Conservation (phyloP, 1,140 invertebrate genomes). For the Lerema accius region DNA sequence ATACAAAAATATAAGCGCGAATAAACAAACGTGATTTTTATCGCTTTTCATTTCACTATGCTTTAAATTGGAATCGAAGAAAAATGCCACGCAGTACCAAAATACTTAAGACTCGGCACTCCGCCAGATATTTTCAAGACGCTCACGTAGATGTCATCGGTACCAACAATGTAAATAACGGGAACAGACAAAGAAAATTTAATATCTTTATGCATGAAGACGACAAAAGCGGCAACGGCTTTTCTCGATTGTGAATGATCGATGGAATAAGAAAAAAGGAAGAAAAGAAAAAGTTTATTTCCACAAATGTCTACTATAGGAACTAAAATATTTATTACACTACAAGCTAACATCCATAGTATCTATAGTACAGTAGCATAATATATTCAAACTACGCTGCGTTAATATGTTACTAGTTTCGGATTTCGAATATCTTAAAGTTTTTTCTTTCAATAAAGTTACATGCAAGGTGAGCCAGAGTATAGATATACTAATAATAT, state of each 20-base stretch:
- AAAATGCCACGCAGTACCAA: slow-evolving; percentile 29
- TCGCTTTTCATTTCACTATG: slow-evolving; percentile 11
- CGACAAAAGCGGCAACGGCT: not conserved
- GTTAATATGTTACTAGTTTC: too few species aligned
- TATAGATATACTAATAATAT: too few species aligned
- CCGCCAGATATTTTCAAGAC: slow-evolving; percentile 33
- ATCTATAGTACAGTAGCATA: too few species aligned
- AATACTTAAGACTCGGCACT: slow-evolving; percentile 39
- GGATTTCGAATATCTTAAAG: too few species aligned
- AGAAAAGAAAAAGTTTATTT: too few species aligned
- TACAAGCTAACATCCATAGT: too few species aligned
- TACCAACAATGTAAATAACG: slow-evolving; percentile 11
- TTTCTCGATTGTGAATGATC: not conserved
- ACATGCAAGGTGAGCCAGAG: too few species aligned
- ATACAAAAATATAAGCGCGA: not conserved
- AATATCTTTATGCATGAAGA: not conserved
- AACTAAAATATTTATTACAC: too few species aligned
- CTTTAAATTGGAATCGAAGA: slow-evolving; percentile 9
- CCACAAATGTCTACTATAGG: too few species aligned
- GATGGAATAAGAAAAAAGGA: too few species aligned
- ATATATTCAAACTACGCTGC: too few species aligned
- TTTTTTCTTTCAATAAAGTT: too few species aligned
- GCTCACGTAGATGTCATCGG: slow-evolving; percentile 34
- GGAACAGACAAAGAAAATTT: slow-evolving; percentile 12
- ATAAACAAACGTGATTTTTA: not conserved